These are phyloP conservation scores for Melanotus villosus DNA, from an alignment of 2,888 invertebrate species.

Conservation along the genomic window DNA sequence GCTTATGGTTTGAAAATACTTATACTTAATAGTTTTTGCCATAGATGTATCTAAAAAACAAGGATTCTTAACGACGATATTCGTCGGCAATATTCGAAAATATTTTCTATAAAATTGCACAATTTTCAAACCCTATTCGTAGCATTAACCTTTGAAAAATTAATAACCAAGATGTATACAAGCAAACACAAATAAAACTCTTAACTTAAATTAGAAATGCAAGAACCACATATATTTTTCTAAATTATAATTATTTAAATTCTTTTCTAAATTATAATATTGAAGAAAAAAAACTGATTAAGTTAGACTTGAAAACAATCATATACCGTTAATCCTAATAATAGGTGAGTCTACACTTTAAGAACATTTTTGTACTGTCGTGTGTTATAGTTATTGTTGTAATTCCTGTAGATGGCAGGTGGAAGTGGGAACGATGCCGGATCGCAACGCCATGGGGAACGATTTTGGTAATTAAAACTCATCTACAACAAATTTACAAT, in stretches of 20 bases:
- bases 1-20: conserved; percentile 62
- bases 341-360: conserved; percentile 61
- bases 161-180: conserved; percentile 6
- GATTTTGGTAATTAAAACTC: conserved; percentile 63
- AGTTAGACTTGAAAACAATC: conserved; percentile 53
- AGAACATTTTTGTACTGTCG: conserved; percentile 65
- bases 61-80: too few species aligned
- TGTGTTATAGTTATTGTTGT: conserved; percentile 62
- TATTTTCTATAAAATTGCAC: neutral
- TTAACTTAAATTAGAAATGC: conserved; percentile 52
- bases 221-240: conserved; percentile 56
- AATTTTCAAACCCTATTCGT: conserved; percentile 19
- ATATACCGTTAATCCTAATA: conserved; percentile 62
- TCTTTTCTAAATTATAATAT: conserved; percentile 47
- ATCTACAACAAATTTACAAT: conserved; percentile 59
- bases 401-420: conserved; percentile 62
- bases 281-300: conserved; percentile 47
- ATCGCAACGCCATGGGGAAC: conserved; percentile 64
- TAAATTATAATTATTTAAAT: conserved; percentile 54
- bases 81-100: neutral
- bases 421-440: conserved; percentile 62
- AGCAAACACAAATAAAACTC: conserved; percentile 15
- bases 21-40: conserved; percentile 24
- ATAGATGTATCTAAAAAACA: conserved; percentile 4
- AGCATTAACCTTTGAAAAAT: neutral